Conservation (phyloP, 2,888 invertebrate genomes). For the Drosophila mulleri region DNA sequence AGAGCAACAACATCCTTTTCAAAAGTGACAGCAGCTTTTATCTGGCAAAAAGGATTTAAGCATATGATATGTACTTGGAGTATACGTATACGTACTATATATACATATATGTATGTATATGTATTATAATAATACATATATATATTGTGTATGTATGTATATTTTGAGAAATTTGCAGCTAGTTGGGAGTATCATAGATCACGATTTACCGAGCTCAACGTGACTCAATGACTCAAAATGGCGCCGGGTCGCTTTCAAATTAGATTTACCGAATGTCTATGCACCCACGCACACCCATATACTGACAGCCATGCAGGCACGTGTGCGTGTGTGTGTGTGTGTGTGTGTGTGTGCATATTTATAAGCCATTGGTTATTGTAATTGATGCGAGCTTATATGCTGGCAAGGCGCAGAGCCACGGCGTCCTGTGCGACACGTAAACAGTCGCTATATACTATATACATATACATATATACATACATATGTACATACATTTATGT, state of each 20-base stretch:
- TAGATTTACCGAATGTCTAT: slow-evolving; percentile 28
- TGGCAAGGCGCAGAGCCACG: neutral
- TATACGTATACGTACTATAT: no score
- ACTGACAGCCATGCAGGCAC: neutral
- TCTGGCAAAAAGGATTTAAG: neutral
- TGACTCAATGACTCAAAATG: slow-evolving; percentile 25
- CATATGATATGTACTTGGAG: neutral
- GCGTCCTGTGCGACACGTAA: neutral
- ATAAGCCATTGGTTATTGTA: slow-evolving; percentile 19
- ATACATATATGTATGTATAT: no score
- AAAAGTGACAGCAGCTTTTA: slow-evolving; percentile 10
- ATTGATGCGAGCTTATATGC: slow-evolving; percentile 28
- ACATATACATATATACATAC: neutral
- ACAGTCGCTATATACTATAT: neutral
- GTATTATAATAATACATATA: neutral
- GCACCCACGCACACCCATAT: neutral
- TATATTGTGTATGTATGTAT: neutral
- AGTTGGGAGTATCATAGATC: slow-evolving; percentile 1
- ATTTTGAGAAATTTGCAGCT: neutral
- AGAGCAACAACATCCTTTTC: slow-evolving; percentile 3
- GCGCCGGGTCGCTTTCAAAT: slow-evolving; percentile 18
- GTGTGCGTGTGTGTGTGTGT: neutral
- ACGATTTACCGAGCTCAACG: slow-evolving; percentile 8
- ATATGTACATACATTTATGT: neutral
- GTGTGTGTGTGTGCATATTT: slow-evolving; percentile 7